phyloP scores from a whole-genome alignment of 2,888 invertebrate species.

The Galeruca laticollis region DNA sequence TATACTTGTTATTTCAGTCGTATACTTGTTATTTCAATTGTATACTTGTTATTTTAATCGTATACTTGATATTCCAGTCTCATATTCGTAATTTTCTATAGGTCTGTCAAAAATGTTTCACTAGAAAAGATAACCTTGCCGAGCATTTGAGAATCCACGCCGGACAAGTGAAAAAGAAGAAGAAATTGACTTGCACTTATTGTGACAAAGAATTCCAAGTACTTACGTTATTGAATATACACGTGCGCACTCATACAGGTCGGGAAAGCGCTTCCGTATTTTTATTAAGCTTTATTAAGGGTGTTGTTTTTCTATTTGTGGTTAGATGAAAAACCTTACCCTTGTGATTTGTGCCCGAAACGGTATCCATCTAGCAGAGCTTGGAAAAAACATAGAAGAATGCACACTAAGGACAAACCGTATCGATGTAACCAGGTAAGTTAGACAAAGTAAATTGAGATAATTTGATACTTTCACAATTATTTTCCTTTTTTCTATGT shows the following conservation, averaged over 20 bases:
- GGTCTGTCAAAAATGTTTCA: conserved; percentile 75
- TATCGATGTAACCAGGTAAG: conserved; percentile 70
- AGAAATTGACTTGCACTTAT: conserved; percentile 73
- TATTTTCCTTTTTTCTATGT: neutral
- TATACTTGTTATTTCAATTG: conserved; percentile 37
- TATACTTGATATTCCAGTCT: too few species aligned
- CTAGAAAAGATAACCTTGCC: conserved; percentile 79
- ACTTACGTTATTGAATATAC: conserved; percentile 72
- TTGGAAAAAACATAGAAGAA: conserved; percentile 79
- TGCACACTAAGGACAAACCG: conserved; percentile 70
- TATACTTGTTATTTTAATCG: too few species aligned
- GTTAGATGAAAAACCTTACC: conserved; percentile 70
- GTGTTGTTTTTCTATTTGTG: conserved; percentile 27
- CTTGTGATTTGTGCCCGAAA: conserved; percentile 81
- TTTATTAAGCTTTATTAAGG: neutral
- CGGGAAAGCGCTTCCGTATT: neutral
- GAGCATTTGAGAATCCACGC: conserved; percentile 78
- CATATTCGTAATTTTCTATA: too few species aligned
- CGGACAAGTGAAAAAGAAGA: conserved; percentile 70
- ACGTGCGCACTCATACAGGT: conserved; percentile 78
- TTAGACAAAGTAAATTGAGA: too few species aligned
- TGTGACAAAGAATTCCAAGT: conserved; percentile 78
- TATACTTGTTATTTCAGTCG: too few species aligned
- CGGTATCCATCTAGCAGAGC: conserved; percentile 81
- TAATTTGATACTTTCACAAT: neutral